Base-by-base conservation (phyloP, 2,797 vertebrate species). In the Hyperoplus lanceolatus region DNA sequence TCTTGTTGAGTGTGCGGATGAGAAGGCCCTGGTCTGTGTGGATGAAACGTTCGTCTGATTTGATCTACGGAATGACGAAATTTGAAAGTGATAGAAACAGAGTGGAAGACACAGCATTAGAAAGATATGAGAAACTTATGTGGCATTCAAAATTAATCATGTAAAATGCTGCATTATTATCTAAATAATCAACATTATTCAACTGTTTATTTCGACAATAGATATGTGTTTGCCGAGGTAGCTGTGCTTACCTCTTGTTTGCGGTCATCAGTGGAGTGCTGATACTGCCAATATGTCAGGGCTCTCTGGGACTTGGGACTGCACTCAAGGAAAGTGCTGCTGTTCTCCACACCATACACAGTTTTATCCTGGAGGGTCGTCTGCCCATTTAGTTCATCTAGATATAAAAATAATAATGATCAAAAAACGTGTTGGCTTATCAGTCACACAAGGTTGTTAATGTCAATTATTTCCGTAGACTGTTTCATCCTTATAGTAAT, bases 281-380 rank as follows among this genome's bases (percentile, higher is more conserved):
- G 97, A 88, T 98, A 97, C 84, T 99, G 97, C 98, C 98, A 99
- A 51, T 97, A 96, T n/a, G 97, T 96, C 15, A 96, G 73, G 0
- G 98, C 98, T 86, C 96, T 95, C 90, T 98, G 98, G 65, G 98
- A 99, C 87, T 99, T 99, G 0, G 98, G 96, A 75, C 96, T 98
- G 90, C 98, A 99, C 90, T 99, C 98, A 64, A 99, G 94, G 83
- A 99, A 99, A 0, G 97, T 98, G 89, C 97, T 99, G 94, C 98
- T 99, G 78, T 99, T 99, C 90, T 99, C 98, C 85, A 99, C 98
- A 4, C 98, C 98, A 21, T 99, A 99, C 81, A 99, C 97, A 9
- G 96, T 96, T 93, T 97, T 98, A 83, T 98, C 97, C 82, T 96
- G 93, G 66, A 97, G 84, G 14, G 91, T 96, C 12, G 94, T 71